phyloP scores from a whole-genome alignment of 2,113 vertebrate genomes.

The Bubo bubo region DNA sequence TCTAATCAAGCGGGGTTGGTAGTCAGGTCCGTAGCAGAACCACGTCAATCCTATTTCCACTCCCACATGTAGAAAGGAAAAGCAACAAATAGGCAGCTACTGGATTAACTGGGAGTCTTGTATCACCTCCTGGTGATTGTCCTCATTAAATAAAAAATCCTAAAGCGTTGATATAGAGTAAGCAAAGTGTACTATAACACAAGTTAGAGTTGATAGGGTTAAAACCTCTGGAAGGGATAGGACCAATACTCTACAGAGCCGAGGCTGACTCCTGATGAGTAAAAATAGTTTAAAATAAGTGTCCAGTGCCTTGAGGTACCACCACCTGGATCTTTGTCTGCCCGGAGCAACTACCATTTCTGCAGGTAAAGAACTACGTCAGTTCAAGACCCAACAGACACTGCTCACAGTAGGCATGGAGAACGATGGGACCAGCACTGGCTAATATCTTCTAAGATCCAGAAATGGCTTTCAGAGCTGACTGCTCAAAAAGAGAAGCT shows the following conservation, averaged over 20 bases:
- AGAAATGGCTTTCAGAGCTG: background rate
- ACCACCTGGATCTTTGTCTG: background rate
- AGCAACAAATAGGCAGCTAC: background rate
- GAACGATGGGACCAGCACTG: background rate
- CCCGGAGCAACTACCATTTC: background rate
- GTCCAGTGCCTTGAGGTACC: background rate
- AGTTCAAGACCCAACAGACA: background rate
- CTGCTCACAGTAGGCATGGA: background rate
- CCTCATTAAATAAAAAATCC: background rate
- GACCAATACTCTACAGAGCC: background rate
- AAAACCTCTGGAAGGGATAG: background rate
- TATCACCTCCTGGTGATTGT: background rate
- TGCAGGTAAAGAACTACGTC: background rate
- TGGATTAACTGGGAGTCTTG: background rate
- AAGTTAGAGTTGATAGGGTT: background rate
- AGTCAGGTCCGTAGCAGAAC: background rate
- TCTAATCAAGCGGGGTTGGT: background rate
- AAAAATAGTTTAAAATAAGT: background rate
- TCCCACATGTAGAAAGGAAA: background rate
- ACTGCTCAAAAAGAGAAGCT: background rate
- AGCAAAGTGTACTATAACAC: background rate
- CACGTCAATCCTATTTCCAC: background rate
- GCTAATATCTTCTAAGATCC: background rate
- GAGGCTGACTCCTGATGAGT: background rate
- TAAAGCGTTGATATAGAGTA: background rate